Conservation (phyloP, 2,888 invertebrate species). For the Cheilosia pagana region DNA sequence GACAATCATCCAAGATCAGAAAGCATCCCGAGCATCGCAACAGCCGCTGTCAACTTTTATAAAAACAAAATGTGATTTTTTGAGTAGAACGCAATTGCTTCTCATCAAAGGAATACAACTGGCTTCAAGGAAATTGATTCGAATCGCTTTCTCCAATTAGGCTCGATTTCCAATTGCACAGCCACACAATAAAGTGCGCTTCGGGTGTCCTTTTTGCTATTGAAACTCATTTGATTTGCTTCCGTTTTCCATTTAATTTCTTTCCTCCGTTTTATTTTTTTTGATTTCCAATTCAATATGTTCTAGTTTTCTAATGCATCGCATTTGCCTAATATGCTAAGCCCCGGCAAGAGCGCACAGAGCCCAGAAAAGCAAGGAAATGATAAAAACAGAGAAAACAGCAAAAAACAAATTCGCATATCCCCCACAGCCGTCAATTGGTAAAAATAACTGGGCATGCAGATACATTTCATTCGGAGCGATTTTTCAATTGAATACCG, state of each 20-base stretch:
- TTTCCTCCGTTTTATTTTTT: not conserved
- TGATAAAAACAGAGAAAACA: too few relatives aligned
- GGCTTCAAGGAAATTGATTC: not conserved
- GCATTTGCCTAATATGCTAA: slow-evolving; percentile 36
- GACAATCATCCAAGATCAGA: too few relatives aligned
- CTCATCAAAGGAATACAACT: not conserved
- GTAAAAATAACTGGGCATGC: slow-evolving; percentile 15
- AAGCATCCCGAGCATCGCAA: too few relatives aligned
- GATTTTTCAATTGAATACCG: slow-evolving; percentile 41
- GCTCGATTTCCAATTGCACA: slow-evolving; percentile 11
- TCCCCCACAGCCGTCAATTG: slow-evolving; percentile 3
- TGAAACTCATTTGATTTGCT: slow-evolving; percentile 13
- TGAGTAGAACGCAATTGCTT: too few relatives aligned
- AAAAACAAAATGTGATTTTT: too few relatives aligned
- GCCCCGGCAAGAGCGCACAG: slow-evolving; percentile 5
- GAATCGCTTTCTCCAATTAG: slow-evolving; percentile 25
- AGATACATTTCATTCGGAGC: slow-evolving; percentile 34
- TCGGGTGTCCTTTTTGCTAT: slow-evolving; percentile 2
- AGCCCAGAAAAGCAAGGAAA: not conserved
- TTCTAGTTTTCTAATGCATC: slow-evolving; percentile 20
- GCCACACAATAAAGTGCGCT: slow-evolving; percentile 9
- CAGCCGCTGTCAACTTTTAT: too few relatives aligned
- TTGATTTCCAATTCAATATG: slow-evolving; percentile 7
- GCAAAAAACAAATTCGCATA: not conserved
- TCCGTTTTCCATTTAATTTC: not conserved